These are phyloP conservation scores for Drosophila eugracilis DNA, from an alignment of 1,140 invertebrate species.

Conservation along the genomic window DNA sequence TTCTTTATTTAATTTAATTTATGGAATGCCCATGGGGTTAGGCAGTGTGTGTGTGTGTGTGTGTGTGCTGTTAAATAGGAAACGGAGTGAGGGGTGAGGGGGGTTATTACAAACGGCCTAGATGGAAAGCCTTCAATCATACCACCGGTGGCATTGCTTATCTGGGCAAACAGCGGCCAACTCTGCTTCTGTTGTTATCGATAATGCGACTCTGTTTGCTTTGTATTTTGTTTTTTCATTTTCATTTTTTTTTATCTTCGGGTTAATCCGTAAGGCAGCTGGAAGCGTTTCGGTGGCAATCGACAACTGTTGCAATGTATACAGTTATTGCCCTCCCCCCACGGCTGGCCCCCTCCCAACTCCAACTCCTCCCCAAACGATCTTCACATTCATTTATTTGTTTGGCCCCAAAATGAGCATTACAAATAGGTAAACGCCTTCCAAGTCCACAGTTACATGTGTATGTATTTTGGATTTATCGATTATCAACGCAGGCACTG, in stretches of 20 bases:
- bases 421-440: conserved; percentile 53
- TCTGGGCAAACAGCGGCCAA: conserved; percentile 53
- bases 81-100: neutral
- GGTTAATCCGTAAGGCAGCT: conserved; percentile 57
- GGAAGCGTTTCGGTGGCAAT: conserved; percentile 54
- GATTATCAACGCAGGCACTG: conserved; percentile 65
- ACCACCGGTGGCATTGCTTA: conserved; percentile 64
- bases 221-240: conserved; percentile 21
- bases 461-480: conserved; percentile 63
- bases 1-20: conserved; percentile 53
- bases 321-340: conserved; percentile 7
- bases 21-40: conserved; percentile 41
- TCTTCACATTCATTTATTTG: conserved; percentile 53
- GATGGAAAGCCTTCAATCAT: conserved; percentile 76
- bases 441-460: conserved; percentile 21
- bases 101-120: conserved; percentile 27
- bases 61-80: conserved; percentile 4
- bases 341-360: no score
- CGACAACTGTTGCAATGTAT: conserved; percentile 64
- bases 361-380: conserved; percentile 1
- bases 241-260: conserved; percentile 42
- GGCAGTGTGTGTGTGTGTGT: conserved; percentile 24
- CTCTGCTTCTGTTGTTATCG: conserved; percentile 49
- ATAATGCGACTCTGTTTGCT: conserved; percentile 55
- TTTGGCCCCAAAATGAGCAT: conserved; percentile 48